These are phyloP conservation scores for Galendromus occidentalis DNA, from an alignment of 1,140 invertebrate genomes.

Conservation along the genomic window DNA sequence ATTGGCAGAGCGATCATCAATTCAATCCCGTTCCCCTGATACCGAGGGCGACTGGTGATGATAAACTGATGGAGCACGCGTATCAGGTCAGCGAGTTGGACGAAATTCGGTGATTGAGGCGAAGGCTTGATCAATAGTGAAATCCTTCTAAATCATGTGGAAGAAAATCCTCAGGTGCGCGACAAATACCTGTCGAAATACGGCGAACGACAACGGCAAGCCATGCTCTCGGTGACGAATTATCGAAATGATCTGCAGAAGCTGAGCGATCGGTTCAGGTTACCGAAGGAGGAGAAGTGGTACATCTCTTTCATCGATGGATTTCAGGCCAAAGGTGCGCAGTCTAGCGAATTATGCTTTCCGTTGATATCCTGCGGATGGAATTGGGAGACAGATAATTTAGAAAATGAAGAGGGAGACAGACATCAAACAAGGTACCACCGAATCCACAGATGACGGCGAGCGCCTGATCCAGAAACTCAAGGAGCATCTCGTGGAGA, in stretches of 20 bases:
- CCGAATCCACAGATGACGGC: conserved; percentile 23
- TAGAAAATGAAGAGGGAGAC: too few species aligned
- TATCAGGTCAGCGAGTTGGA: conserved; percentile 13
- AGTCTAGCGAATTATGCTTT: too few species aligned
- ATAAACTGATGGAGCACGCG: conserved; percentile 31
- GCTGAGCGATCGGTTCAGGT: conserved; percentile 15
- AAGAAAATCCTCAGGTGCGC: too few species aligned
- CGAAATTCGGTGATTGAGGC: too few species aligned
- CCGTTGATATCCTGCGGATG: too few species aligned
- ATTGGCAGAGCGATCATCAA: too few species aligned
- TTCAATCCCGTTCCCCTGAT: conserved; percentile 18
- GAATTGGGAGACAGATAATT: too few species aligned
- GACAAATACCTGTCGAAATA: conserved; percentile 40
- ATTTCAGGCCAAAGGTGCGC: conserved; percentile 13
- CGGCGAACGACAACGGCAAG: conserved; percentile 15
- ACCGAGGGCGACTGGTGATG: conserved; percentile 35
- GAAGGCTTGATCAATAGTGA: too few species aligned
- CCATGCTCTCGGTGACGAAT: background rate
- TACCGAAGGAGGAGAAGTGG: conserved; percentile 18
- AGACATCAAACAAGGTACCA: too few species aligned
- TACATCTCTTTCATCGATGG: conserved; percentile 22
- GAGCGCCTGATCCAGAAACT: conserved; percentile 28
- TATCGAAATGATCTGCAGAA: conserved; percentile 4
- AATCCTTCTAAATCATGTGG: too few species aligned
- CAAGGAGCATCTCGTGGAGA: conserved; percentile 28